Base-by-base conservation (phyloP, 2,888 invertebrate genomes). In the Hydroisotoma schaefferi region DNA sequence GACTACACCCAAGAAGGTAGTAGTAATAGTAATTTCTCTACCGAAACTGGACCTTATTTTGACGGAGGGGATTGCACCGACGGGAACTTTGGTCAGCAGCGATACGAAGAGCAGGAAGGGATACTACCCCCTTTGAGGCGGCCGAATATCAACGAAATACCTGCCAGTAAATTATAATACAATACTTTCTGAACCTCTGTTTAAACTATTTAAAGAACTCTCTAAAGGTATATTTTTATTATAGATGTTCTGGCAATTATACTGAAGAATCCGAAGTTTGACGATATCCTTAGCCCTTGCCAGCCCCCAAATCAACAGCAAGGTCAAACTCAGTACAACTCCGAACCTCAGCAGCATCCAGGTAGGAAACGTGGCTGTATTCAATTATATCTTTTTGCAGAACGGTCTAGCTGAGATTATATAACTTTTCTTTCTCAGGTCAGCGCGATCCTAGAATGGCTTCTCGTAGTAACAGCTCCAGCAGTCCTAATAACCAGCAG, bases 141-240 rank as follows among this genome's bases (percentile, higher is more conserved):
- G 22, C 61, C 68, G n/a, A 57, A 70, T 46, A 54, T 67, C 26
- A 61, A 65, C 52, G 60, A 66, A 51, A 61, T 70, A 26, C 70
- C 70, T 3, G 63, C 67, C 27, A 59, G 62, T 63, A 56, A n/a
- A 23, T 26, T 4, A 18, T 29, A 51, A 18, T 25, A 33, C 5
- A 10, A 22, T 33, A 51, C 6, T 5, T 28, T 27, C 8, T 29
- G 33, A 10, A 33, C 25, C 5, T 8, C 5, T 51, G 10, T 29
- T 8, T 52, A 37, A 6, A 15, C n/a, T 8, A 37, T 38, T 52
- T 3, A 22, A 37, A 10, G 8, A 29, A 22, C 49, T n/a, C n/a
- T n/a, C n/a, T n/a, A n/a, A 49, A 18, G 49, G 28, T 20, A 6
- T 49, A 18, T 48, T 8, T 48, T 44, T 6, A 46, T 20, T 58